A percentile compares a stretch with the other conserved stretches of the same genome.
These are phyloP conservation scores for Cuculus canorus DNA, from an alignment of 2,797 vertebrate species.

Conservation along the genomic window DNA sequence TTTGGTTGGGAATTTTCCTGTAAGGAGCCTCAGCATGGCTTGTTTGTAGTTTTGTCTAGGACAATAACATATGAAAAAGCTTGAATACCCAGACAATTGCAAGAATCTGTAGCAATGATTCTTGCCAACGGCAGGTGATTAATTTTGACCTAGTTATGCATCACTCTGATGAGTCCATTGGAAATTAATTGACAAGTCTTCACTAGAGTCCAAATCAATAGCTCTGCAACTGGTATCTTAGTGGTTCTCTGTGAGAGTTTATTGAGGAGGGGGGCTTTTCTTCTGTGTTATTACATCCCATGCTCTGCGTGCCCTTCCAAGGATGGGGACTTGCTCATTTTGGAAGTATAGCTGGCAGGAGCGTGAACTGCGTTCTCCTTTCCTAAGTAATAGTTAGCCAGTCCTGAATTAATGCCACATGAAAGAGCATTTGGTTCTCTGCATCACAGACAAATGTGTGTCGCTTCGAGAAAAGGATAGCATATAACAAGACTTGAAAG, in stretches of 20 bases:
- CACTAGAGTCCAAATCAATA: background rate
- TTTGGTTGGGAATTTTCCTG: background rate
- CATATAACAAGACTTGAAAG: background rate
- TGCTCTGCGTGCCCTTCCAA: background rate
- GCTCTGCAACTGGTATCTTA: background rate
- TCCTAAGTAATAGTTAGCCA: background rate
- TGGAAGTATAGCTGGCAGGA: background rate
- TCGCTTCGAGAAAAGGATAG: background rate
- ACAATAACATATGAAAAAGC: background rate
- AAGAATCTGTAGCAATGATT: background rate
- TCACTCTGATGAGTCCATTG: background rate
- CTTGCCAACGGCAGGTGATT: conserved; percentile 16
- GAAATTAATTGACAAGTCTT: background rate
- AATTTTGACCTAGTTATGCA: conserved; percentile 35
- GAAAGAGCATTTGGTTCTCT: conserved; percentile 8
- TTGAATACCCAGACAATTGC: background rate
- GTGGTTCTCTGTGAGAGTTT: background rate
- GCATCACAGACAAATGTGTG: background rate
- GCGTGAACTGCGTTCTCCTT: background rate
- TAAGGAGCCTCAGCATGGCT: background rate
- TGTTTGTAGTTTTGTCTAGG: background rate
- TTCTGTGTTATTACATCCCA: background rate
- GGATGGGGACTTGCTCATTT: background rate
- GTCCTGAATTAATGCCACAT: background rate
- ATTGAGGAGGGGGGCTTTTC: background rate